Percentiles rank a stretch among this genome's conserved stretches.
Evolutionary conservation across 2,113 vertebrate genomes (phyloP).

Genomic region (Ovis aries): DNA sequence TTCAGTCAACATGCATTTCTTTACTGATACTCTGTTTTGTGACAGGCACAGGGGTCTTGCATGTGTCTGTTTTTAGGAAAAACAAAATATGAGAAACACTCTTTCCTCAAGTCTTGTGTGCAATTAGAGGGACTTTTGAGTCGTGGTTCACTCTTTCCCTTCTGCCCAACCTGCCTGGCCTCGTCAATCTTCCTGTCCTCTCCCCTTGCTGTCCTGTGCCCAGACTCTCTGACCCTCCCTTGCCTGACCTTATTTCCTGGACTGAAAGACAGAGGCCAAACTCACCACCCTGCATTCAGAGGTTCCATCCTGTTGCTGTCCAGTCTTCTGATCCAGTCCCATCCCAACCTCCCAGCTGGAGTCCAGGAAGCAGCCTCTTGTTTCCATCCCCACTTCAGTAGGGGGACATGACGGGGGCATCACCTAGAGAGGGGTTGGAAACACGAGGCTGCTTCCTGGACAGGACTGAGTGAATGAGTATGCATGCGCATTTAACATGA

Average conservation of each 20-base stretch:
- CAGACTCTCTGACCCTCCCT: not conserved
- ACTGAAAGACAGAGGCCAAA: not conserved
- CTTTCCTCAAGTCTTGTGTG: fast-evolving
- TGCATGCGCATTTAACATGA: not conserved
- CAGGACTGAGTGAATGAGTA: not conserved
- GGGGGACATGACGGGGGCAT: not conserved
- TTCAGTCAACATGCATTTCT: fast-evolving
- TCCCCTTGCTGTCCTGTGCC: fast-evolving
- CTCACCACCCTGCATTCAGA: fast-evolving
- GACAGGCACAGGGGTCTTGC: fast-evolving
- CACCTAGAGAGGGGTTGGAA: not conserved
- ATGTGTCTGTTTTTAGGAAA: not conserved
- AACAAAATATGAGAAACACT: fast-evolving
- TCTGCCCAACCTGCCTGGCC: fast-evolving
- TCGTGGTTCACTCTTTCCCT: fast-evolving
- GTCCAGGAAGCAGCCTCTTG: not conserved
- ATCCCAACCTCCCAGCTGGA: not conserved
- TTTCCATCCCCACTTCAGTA: fast-evolving
- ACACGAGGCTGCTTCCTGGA: not conserved
- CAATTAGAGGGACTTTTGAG: not conserved
- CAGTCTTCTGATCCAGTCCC: fast-evolving
- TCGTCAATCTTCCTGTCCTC: fast-evolving
- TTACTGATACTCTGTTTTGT: fast-evolving
- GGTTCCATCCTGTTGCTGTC: not conserved
- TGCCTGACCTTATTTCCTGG: not conserved